Conservation (phyloP, 2,113 vertebrate species). For the Ophthalmolycus amberensis region DNA sequence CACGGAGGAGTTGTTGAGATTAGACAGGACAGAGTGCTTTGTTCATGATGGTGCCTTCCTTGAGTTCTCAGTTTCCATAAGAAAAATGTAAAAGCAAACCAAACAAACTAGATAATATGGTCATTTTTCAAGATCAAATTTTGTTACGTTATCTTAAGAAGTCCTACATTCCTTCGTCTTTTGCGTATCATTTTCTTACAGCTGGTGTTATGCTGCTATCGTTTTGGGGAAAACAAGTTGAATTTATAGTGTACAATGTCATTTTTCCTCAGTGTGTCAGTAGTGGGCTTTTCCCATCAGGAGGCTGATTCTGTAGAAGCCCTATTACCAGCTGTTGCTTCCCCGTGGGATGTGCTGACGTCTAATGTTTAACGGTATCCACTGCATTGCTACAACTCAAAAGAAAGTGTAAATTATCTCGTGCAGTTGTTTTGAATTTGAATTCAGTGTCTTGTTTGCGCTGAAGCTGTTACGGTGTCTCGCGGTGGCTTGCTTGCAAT, state of each 20-base stretch:
- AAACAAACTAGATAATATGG: background rate
- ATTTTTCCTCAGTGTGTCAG: conserved; percentile 11
- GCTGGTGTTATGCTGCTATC: conserved; percentile 65
- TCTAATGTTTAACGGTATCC: conserved; percentile 26
- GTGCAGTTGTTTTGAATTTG: conserved; percentile 50
- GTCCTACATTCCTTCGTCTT: conserved; percentile 57
- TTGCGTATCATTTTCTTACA: conserved; percentile 57
- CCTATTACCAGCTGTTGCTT: conserved; percentile 34
- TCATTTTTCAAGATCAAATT: conserved; percentile 48
- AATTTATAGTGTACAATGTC: conserved; percentile 36
- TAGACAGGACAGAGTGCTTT: conserved; percentile 49
- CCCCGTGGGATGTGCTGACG: conserved; percentile 15
- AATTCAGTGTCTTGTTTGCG: conserved; percentile 51
- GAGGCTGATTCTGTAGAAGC: conserved; percentile 37
- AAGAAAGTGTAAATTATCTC: conserved; percentile 58
- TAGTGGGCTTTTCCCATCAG: conserved; percentile 43
- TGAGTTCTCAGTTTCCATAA: conserved; percentile 47
- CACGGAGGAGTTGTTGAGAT: conserved; percentile 21
- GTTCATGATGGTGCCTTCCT: conserved; percentile 79
- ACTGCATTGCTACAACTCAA: conserved; percentile 46
- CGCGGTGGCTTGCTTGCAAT: conserved; percentile 57
- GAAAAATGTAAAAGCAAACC: background rate
- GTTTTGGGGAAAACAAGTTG: conserved; percentile 26
- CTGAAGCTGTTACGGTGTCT: conserved; percentile 55
- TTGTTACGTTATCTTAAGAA: conserved; percentile 36